Conservation (phyloP, 1,140 invertebrate species). For the Polypedilum vanderplanki region DNA sequence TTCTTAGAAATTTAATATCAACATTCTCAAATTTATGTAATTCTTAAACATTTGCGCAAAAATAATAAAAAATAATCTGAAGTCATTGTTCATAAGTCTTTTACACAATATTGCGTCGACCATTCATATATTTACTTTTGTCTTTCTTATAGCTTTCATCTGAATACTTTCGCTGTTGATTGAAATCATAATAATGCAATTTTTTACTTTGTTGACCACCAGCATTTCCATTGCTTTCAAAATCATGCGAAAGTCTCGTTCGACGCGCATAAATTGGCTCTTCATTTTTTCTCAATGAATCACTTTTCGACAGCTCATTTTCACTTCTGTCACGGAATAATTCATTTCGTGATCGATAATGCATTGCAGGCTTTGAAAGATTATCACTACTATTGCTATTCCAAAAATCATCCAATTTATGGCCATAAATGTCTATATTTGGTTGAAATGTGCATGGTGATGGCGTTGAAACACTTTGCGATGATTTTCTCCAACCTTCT, state of each 20-base stretch:
- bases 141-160: not conserved
- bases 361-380: not conserved
- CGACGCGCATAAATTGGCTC: not conserved
- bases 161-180: slow-evolving; percentile 27
- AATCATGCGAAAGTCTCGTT: not conserved
- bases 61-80: not conserved
- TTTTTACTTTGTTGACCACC: not conserved
- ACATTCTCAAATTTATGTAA: not conserved
- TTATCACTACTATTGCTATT: not conserved
- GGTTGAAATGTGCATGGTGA: slow-evolving; percentile 14
- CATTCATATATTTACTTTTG: not conserved
- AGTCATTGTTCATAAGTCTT: not conserved
- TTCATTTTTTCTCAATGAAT: not conserved
- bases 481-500: slow-evolving; percentile 62
- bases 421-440: not conserved
- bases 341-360: not conserved
- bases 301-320: not conserved
- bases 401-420: slow-evolving; percentile 1
- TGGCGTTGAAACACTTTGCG: slow-evolving; percentile 29
- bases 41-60: not conserved
- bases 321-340: not conserved
- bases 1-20: slow-evolving; percentile 23
- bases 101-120: slow-evolving; percentile 8
- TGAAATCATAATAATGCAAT: slow-evolving; percentile 13
- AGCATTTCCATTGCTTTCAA: not conserved